Conservation (phyloP, 2,888 invertebrate species). For the Agonopterix alstromeriana region DNA sequence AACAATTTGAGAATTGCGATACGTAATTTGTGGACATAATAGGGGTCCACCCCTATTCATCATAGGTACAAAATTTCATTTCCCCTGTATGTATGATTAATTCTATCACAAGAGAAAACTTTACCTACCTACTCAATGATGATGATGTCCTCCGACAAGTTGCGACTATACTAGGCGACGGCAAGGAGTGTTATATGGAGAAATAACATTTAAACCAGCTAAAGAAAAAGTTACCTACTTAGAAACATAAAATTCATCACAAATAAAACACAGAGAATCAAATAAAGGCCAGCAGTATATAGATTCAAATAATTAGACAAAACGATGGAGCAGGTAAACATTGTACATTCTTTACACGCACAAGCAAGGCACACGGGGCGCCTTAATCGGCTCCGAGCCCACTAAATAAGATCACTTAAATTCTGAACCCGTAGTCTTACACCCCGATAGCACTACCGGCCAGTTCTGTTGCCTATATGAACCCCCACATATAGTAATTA, state of each 20-base stretch:
- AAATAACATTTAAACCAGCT: too few species aligned
- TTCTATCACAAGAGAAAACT: too few species aligned
- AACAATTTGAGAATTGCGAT: too few species aligned
- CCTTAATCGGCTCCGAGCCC: conserved; percentile 51
- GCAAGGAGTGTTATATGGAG: too few species aligned
- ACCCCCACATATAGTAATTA: conserved; percentile 57
- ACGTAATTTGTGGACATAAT: too few species aligned
- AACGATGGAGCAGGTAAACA: conserved; percentile 47
- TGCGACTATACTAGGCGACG: too few species aligned
- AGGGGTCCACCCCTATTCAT: too few species aligned
- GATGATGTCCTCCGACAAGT: too few species aligned
- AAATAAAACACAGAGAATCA: not conserved
- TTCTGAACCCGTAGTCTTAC: conserved; percentile 59
- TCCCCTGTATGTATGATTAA: too few species aligned
- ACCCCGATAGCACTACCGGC: conserved; percentile 57
- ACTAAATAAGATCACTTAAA: conserved; percentile 72
- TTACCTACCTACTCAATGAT: too few species aligned
- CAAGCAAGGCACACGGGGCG: conserved; percentile 35
- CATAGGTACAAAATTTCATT: too few species aligned
- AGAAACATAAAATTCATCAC: not conserved
- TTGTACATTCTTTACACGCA: conserved; percentile 61
- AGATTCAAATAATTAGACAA: conserved; percentile 51
- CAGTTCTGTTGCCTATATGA: conserved; percentile 57
- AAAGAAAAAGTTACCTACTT: too few species aligned
- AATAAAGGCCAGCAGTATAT: not conserved